Base-by-base conservation (phyloP, 2,113 vertebrate species). In the Grammomys surdaster region DNA sequence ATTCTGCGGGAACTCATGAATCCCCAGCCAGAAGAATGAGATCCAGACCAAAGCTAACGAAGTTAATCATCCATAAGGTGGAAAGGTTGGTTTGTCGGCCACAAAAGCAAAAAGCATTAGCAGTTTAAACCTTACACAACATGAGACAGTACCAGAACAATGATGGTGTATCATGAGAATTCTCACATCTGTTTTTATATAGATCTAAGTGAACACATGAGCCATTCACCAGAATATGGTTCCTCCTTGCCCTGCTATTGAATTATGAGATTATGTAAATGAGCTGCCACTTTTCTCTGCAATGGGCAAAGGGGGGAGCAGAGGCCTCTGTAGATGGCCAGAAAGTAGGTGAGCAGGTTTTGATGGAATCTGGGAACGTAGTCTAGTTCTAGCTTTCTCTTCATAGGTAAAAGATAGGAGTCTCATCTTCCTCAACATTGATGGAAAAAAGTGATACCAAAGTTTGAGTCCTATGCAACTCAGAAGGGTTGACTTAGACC, bases 1-100 rank as follows among this genome's bases (percentile, higher is more conserved):
- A 4, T 78, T 97, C 77, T 86, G 76, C 88, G 65, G 95, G 72
- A 76, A 31, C 91, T 97, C 98, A 77, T 89, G 36, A 96, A 2
- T 95, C 88, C 88, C 51, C 24, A 95, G 77, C 78, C 92, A 84
- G 20, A 93, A 46, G 96, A 93, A 76, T 95, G 95, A 96, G 17
- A 12, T 91, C 48, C 96, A 58, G 90, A 95, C 60, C 95, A 93
- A 60, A 84, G 63, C 93, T 95, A 97, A 95, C 36, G 1, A 0
- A 93, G 10, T 82, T 78, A 87, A 93, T 93, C 36, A 96, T 69
- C 58, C 26, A 91, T 76, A 93, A 56, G 51, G 1, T 96, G 40
- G 90, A 97, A 92, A 78, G 77, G 77, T 90, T 69, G 73, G 70
- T 46, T 96, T 96, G 65, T 26, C 80, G 48, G 1, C 5, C 46